These are phyloP conservation scores for Ectropis crepuscularia DNA, from an alignment of 2,888 invertebrate species.

Conservation along the genomic window DNA sequence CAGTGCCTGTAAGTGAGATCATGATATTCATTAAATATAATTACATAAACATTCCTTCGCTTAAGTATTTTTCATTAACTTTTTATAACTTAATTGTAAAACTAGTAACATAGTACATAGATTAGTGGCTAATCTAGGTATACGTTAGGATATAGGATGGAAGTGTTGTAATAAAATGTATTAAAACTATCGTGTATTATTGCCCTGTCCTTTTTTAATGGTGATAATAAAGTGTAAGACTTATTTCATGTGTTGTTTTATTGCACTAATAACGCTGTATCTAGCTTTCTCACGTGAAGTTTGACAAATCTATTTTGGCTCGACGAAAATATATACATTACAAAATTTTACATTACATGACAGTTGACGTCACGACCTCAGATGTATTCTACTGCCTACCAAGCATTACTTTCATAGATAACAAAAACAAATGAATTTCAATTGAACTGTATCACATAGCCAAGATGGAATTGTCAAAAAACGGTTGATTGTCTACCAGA, in stretches of 20 bases:
- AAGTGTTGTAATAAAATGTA: constrained; percentile 61
- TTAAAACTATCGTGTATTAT: constrained; percentile 55
- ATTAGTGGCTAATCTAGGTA: constrained; percentile 54
- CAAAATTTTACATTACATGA: neutral
- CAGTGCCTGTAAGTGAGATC: constrained; percentile 79
- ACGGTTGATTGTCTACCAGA: constrained; percentile 1
- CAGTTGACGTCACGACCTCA: no score
- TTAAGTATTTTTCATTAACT: constrained; percentile 57
- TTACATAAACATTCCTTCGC: constrained; percentile 59
- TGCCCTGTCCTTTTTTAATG: constrained; percentile 51
- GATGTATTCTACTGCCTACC: no score
- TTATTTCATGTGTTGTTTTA: constrained; percentile 68
- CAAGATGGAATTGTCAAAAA: constrained; percentile 15
- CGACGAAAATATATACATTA: neutral
- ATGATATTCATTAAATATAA: constrained; percentile 74
- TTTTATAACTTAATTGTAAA: constrained; percentile 54
- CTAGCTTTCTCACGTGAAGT: constrained; percentile 41
- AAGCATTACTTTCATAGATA: no score
- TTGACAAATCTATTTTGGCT: constrained; percentile 16
- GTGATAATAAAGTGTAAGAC: constrained; percentile 67
- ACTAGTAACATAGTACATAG: constrained; percentile 55
- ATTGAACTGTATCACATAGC: neutral
- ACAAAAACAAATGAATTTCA: no score
- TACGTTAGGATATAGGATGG: constrained; percentile 42
- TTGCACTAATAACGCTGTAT: constrained; percentile 67